Base-by-base conservation (phyloP, 2,113 vertebrate species). In the Chrysochloris asiatica region DNA sequence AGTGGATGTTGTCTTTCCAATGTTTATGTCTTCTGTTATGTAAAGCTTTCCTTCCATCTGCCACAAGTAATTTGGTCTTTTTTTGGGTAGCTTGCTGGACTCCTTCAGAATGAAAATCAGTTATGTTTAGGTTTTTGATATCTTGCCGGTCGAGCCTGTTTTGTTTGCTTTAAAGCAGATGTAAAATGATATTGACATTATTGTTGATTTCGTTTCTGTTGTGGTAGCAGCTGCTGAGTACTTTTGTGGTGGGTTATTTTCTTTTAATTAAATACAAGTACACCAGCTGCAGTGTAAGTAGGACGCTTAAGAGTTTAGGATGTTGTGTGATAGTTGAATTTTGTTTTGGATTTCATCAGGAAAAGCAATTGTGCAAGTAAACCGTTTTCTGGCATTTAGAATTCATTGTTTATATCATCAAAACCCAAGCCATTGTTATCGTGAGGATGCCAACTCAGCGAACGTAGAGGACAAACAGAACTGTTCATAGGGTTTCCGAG, bases 131-230 rank as follows among this genome's bases (percentile, higher is more conserved):
- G 38, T 24, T 91, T 95, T 67, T 82, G 22, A 17, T 45, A 48
- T 82, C 82, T 77, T 95, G 80, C 84, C 50, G 21, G 52, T 21
- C 30, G 67, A 83, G 93, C 69, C 33, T 69, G 3, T 85, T 81
- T 78, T 85, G 71, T 93, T 95, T 95, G 33, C 61, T 93, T 96
- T 89, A 76, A 92, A 75, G n/a, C 83, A 91, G 59, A 87, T 81
- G 38, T 81, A 91, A 91, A 56, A 78, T 52, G 52, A 90, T 80
- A 59, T 0, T 47, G 50, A 73, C 48, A 77, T 92, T 30, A 54
- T 72, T 86, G 47, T 59, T 92, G 67, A 75, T 86, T 94, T 84
- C 13, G 76, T 86, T 91, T 88, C 78, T 94, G 56, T 88, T 83
- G 56, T 92, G 71, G 90, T 88, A 87, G 89, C 88, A 88, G 76